Evolutionary conservation across 2,113 vertebrate species (phyloP).

Genomic region (Sturnira hondurensis): DNA sequence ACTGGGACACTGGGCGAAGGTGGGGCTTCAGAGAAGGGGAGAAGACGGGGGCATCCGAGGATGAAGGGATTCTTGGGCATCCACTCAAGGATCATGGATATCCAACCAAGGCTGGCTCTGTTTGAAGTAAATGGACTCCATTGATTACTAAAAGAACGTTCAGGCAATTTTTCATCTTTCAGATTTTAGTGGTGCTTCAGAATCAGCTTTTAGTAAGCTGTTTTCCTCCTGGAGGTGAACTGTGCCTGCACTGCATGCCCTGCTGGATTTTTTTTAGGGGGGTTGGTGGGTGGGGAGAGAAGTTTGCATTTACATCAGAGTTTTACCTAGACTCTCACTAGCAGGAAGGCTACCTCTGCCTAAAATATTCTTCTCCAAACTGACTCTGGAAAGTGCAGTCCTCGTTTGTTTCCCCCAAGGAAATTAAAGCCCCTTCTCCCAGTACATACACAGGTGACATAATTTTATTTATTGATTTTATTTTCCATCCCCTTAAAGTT

Average conservation of each 20-base stretch:
- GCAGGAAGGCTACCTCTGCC: neutral
- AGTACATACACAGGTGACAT: neutral
- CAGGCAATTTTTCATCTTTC: neutral
- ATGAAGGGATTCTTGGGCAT: neutral
- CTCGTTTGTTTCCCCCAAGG: neutral
- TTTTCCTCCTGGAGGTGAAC: neutral
- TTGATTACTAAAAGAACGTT: neutral
- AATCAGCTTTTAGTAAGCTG: neutral
- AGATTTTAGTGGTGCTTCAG: neutral
- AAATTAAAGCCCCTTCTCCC: neutral
- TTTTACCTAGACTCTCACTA: constrained; percentile 22
- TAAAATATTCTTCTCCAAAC: neutral
- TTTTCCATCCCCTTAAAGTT: neutral
- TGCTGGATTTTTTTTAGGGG: neutral
- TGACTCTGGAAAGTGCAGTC: neutral
- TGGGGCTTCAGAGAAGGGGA: neutral
- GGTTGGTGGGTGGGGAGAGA: too few relatives aligned
- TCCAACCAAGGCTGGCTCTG: neutral
- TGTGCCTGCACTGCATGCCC: neutral
- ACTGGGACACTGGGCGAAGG: neutral
- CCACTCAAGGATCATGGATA: neutral
- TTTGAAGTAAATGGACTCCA: neutral
- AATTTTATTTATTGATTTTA: constrained; percentile 18
- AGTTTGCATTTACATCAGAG: neutral
- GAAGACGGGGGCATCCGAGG: neutral